Conservation (phyloP, 2,113 vertebrate species). For the Pygoscelis adeliae region DNA sequence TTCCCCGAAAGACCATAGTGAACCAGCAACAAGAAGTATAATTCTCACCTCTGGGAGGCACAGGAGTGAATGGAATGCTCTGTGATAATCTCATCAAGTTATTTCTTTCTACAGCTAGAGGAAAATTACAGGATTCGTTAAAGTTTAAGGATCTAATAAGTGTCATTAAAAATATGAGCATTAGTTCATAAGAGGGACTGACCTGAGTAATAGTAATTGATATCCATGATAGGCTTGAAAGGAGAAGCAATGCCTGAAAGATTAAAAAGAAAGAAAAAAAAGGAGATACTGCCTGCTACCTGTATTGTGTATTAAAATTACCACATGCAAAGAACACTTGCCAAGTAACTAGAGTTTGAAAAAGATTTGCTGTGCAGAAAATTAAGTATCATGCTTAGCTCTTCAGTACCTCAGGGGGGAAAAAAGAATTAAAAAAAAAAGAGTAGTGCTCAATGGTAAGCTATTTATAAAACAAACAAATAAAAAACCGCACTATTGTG, state of each 20-base stretch:
- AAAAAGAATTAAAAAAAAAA: no score
- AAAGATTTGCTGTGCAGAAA: neutral
- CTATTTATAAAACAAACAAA: neutral
- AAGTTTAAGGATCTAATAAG: neutral
- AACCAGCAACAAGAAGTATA: neutral
- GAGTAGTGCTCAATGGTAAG: neutral
- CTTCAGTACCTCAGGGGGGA: neutral
- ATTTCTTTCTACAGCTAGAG: conserved; percentile 95
- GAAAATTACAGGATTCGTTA: conserved; percentile 34
- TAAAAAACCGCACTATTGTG: neutral
- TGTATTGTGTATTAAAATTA: neutral
- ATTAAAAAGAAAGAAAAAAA: neutral
- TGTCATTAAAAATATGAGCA: neutral
- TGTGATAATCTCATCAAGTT: conserved; percentile 98
- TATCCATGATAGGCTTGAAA: conserved; percentile 94
- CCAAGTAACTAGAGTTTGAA: neutral
- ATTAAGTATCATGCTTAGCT: neutral
- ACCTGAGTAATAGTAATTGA: conserved; percentile 97
- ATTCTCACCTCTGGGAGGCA: conserved; percentile 93
- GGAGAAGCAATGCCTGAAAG: conserved; percentile 92
- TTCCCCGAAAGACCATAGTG: neutral
- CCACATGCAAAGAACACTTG: neutral
- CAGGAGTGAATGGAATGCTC: conserved; percentile 97
- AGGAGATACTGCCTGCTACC: neutral
- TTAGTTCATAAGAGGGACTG: conserved; percentile 39